These are phyloP conservation scores for Periplaneta americana DNA, from an alignment of 1,140 invertebrate genomes.

Conservation along the genomic window DNA sequence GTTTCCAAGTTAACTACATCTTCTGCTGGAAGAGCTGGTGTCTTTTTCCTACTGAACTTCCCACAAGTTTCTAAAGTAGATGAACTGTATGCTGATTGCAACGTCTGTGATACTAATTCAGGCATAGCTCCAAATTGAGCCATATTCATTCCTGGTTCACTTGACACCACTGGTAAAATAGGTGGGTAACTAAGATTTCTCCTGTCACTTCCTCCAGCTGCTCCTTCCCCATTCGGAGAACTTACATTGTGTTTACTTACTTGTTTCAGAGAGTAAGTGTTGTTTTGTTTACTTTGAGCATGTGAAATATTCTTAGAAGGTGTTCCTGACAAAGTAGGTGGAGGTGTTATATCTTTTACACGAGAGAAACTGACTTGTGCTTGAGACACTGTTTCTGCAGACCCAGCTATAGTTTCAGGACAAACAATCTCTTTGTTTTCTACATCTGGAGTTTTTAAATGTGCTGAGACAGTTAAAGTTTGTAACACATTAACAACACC, in stretches of 20 bases:
- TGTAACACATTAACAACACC: neutral
- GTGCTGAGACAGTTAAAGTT: slow-evolving; percentile 6
- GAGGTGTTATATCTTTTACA: neutral
- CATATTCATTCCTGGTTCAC: neutral
- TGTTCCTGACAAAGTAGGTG: neutral
- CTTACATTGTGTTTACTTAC: slow-evolving; percentile 3
- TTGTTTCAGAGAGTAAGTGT: slow-evolving; percentile 16
- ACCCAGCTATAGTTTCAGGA: slow-evolving; percentile 23
- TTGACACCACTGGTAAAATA: neutral
- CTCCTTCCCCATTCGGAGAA: neutral
- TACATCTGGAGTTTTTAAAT: slow-evolving; percentile 17
- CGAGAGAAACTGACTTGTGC: neutral
- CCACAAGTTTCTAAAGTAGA: neutral
- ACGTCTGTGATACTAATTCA: neutral
- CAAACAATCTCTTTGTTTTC: slow-evolving; percentile 27
- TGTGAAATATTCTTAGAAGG: neutral
- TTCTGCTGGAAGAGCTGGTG: slow-evolving; percentile 22
- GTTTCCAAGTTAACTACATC: slow-evolving; percentile 49
- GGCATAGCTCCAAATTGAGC: neutral
- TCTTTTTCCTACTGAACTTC: neutral
- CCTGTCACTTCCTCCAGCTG: neutral
- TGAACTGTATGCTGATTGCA: neutral
- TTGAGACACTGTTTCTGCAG: slow-evolving; percentile 22
- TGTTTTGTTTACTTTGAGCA: slow-evolving; percentile 9
- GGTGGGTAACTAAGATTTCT: neutral